These are phyloP conservation scores for Rhizoglyphus robini DNA, from an alignment of 1,140 invertebrate species.

Conservation along the genomic window DNA sequence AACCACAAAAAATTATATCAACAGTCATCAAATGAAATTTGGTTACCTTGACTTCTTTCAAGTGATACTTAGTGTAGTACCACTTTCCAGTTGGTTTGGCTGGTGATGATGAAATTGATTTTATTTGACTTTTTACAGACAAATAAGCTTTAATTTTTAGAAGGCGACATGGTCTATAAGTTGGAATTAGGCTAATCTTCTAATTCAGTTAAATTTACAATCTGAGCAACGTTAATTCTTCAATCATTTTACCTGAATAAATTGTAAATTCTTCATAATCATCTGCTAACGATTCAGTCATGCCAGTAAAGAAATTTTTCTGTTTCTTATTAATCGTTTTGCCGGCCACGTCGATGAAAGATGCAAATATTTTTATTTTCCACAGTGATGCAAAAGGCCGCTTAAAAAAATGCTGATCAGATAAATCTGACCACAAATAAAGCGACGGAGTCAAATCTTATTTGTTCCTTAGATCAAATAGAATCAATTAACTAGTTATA, in stretches of 20 bases:
- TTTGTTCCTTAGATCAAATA: slow-evolving; percentile 2
- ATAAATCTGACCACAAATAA: too few species aligned
- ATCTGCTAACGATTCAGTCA: neutral
- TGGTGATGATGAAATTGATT: slow-evolving; percentile 9
- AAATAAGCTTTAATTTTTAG: neutral
- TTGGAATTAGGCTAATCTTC: neutral
- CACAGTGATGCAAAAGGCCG: slow-evolving; percentile 84
- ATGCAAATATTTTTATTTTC: slow-evolving; percentile 99
- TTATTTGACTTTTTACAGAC: neutral
- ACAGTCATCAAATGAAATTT: neutral
- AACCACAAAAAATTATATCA: neutral
- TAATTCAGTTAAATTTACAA: slow-evolving; percentile 16
- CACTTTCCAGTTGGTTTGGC: slow-evolving; percentile 76
- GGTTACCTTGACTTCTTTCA: slow-evolving; percentile 45
- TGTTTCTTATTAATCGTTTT: slow-evolving; percentile 59
- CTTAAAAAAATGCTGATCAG: slow-evolving; percentile 92
- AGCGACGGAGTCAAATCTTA: slow-evolving; percentile 92
- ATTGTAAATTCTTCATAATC: slow-evolving; percentile 18
- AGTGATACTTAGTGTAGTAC: slow-evolving; percentile 87
- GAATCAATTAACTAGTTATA: slow-evolving; percentile 9
- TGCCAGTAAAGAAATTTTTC: slow-evolving; percentile 13
- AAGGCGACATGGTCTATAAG: neutral
- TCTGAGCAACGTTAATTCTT: slow-evolving; percentile 10
- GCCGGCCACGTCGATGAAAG: slow-evolving; percentile 58
- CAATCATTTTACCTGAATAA: slow-evolving; percentile 12